Evolutionary conservation across 2,113 vertebrate species (phyloP).

Genomic region (Periophthalmus modestus): DNA sequence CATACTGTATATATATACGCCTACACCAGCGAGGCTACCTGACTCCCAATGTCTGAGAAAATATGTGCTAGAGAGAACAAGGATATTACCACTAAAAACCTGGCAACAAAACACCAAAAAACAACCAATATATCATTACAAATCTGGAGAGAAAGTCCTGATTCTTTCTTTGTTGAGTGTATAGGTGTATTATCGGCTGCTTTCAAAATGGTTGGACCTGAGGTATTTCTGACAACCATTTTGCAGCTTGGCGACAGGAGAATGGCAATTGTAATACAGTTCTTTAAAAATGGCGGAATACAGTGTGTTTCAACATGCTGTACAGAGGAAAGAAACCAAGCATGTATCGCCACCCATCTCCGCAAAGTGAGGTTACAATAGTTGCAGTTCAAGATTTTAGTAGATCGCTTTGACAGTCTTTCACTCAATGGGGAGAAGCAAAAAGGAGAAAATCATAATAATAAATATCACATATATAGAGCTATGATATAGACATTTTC

Average conservation of each 20-base stretch:
- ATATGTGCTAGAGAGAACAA: conserved; percentile 66
- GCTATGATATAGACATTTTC: conserved; percentile 62
- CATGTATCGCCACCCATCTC: conserved; percentile 33
- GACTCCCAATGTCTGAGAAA: conserved; percentile 32
- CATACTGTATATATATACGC: conserved; percentile 44
- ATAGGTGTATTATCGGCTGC: conserved; percentile 78
- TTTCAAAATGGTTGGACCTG: conserved; percentile 75
- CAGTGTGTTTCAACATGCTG: conserved; percentile 11
- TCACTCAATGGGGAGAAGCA: conserved; percentile 54
- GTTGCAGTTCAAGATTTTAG: conserved; percentile 52
- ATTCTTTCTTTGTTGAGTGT: conserved; percentile 51
- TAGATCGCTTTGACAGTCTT: conserved; percentile 56
- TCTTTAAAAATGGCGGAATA: conserved; percentile 29
- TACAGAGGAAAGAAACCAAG: conserved; percentile 36
- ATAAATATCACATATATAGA: conserved; percentile 65
- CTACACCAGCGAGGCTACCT: conserved; percentile 69
- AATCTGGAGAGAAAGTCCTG: conserved; percentile 73
- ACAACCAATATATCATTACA: conserved; percentile 43
- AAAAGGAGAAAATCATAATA: conserved; percentile 52
- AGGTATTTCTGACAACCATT: conserved; percentile 76
- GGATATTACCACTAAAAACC: conserved; percentile 64
- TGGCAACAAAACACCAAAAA: conserved; percentile 49
- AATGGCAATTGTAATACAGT: conserved; percentile 45
- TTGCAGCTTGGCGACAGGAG: conserved; percentile 64
- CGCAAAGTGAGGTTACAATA: conserved; percentile 69